These are phyloP conservation scores for Hydropsyche tenuis DNA, from an alignment of 1,140 invertebrate species.

Conservation along the genomic window DNA sequence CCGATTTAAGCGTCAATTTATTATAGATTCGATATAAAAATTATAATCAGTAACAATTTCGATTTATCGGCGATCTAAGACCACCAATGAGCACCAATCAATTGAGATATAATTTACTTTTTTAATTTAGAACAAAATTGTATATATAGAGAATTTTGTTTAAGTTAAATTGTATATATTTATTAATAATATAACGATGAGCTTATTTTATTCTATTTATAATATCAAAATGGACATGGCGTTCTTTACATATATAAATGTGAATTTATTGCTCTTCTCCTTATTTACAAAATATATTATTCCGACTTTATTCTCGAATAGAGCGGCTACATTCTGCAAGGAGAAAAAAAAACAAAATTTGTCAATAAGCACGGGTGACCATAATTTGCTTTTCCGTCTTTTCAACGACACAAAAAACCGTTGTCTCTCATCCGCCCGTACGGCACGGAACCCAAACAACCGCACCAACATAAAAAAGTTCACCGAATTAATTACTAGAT, in stretches of 20 bases:
- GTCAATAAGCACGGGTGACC: background rate
- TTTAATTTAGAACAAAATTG: too few relatives aligned
- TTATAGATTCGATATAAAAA: background rate
- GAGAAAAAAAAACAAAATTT: background rate
- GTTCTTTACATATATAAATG: background rate
- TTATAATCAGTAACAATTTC: background rate
- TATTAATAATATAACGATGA: constrained; percentile 3
- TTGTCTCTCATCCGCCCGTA: too few relatives aligned
- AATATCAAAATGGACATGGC: constrained; percentile 23
- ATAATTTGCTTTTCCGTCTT: constrained; percentile 13
- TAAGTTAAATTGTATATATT: background rate
- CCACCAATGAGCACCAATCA: constrained; percentile 23
- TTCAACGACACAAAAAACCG: too few relatives aligned
- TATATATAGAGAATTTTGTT: constrained; percentile 4
- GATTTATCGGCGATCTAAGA: background rate
- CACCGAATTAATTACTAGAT: too few relatives aligned
- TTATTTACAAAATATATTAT: background rate
- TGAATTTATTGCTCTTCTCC: background rate
- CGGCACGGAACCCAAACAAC: too few relatives aligned
- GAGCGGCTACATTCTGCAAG: constrained; percentile 1
- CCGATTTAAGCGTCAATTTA: background rate
- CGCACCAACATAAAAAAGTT: too few relatives aligned
- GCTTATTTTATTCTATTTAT: background rate
- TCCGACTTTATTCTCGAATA: too few relatives aligned
- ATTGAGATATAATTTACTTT: constrained; percentile 24